Base-by-base conservation (phyloP, 2,797 vertebrate species). In the Rhodeus uyekii region DNA sequence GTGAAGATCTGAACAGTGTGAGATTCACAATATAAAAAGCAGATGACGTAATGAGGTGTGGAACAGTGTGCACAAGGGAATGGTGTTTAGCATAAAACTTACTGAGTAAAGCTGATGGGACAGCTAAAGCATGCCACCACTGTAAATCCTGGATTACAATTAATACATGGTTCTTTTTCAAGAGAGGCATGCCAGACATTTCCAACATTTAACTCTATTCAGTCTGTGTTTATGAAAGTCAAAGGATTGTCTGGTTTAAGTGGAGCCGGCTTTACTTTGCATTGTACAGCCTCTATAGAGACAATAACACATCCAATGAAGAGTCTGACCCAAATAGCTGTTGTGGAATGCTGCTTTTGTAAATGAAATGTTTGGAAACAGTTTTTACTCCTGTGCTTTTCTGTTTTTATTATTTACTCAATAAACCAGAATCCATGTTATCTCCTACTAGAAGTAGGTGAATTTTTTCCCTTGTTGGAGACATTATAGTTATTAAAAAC, bases 281-380 rank as follows among this genome's bases (percentile, higher is more conserved):
- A 76, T 89, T 85, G 81, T 46, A 84, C 85, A 76, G 85, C 82
- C 74, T 76, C 58, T 68, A 53, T 53, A 53, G 50, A 83, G 85
- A 93, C 89, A 92, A 92, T 91, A 61, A 87, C 77, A 83, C 36
- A 34, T 34, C 39, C 75, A 46, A 87, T 89, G 87, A 91, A 90
- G 89, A 89, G 87, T 90, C 87, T 91, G 87, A 91, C 87, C 89
- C 85, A 89, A 86, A 93, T 89, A 90, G 86, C 87, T 86, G 85
- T 78, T 89, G 84, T 90, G 88, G 86, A 90, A 88, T 75, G 76
- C 86, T 83, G 90, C 90, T 92, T 92, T 92, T 93, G 91, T 92
- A 90, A 92, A 92, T 92, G 90, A 92, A 92, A 84, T 86, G 86
- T 87, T 84, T 24, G n/a, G 4, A 36, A 75, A 87, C 87, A 87